Evolutionary conservation across 2,797 vertebrate genomes (phyloP).

Genomic region (Pseudocheirus occidentalis): DNA sequence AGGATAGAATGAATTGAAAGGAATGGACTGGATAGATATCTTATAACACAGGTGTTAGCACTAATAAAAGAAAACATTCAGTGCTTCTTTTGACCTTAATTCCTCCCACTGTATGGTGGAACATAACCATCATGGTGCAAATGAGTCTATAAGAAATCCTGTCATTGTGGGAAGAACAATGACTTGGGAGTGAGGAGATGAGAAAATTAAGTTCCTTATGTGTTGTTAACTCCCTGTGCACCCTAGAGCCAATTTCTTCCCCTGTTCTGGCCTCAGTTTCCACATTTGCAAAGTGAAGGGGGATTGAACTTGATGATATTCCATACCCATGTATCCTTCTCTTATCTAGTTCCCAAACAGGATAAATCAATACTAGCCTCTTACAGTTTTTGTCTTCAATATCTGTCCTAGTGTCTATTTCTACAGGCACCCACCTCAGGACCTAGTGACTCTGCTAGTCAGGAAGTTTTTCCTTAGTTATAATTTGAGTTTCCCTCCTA

Average conservation of each 20-base stretch:
- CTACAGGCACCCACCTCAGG: neutral
- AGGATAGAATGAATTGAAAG: rapidly evolving
- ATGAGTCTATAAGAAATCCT: neutral
- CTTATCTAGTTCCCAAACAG: neutral
- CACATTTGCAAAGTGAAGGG: neutral
- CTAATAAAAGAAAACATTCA: rapidly evolving
- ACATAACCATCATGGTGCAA: neutral
- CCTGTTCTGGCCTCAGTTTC: neutral
- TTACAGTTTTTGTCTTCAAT: neutral
- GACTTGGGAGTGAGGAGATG: neutral
- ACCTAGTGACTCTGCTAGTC: neutral
- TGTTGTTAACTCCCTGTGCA: neutral
- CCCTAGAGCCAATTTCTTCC: neutral
- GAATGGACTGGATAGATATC: neutral
- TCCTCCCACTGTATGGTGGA: no score
- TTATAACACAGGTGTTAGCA: neutral
- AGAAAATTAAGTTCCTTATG: neutral
- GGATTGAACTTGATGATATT: neutral
- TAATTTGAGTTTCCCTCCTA: neutral
- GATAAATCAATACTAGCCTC: neutral
- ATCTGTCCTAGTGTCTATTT: neutral
- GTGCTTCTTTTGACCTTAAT: rapidly evolving
- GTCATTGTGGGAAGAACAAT: neutral
- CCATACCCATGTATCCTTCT: neutral
- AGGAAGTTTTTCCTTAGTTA: neutral